Base-by-base conservation (phyloP, 64 coral and sea anemone genomes). In the Porites lutea region DNA sequence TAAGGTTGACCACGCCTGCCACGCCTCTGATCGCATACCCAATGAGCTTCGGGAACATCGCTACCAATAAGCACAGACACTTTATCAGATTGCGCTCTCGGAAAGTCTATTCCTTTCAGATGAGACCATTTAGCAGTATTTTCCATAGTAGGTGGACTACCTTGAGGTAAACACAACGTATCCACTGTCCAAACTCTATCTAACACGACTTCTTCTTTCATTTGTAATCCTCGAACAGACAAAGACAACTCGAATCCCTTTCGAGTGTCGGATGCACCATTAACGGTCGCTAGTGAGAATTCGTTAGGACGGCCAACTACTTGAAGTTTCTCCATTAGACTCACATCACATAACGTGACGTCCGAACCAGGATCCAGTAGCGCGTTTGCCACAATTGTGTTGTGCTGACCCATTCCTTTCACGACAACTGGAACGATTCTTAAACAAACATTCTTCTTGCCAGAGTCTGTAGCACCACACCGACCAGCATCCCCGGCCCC, bases 131-230 rank as follows among this genome's bases (percentile, higher is more conserved):
- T 13, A 8, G 23, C 45, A 37, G 61, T 61, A 13, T 91, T 66
- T n/a, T 52, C 27, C 48, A 43, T 15, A 10, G 75, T 82, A 16
- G 82, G 83, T 79, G 78, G 71, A 54, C 52, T 61, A 13, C 46
- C 46, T 27, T 72, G 46, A 47, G 83, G 71, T 82, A 95, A 75
- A 57, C 75, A 62, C 51, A 92, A 68, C 6, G 70, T 65, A 10
- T 61, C 68, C n/a, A 96, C 83, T 0, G 94, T 65, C 83, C 83
- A 91, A 19, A 79, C 89, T 18, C 62, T 70, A n/a, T 80, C 43
- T 47, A 96, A 52, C 15, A 50, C 59, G 23, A 96, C 23, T 5
- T 59, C 45, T 57, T 96, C 83, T 51, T 72, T 19, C 5, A 58
- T 77, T 12, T 74, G 11, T 27, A 88, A 6, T 47, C 78, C 66